These are phyloP conservation scores for Otolemur garnettii DNA, from an alignment of 2,113 vertebrate species.

Conservation along the genomic window DNA sequence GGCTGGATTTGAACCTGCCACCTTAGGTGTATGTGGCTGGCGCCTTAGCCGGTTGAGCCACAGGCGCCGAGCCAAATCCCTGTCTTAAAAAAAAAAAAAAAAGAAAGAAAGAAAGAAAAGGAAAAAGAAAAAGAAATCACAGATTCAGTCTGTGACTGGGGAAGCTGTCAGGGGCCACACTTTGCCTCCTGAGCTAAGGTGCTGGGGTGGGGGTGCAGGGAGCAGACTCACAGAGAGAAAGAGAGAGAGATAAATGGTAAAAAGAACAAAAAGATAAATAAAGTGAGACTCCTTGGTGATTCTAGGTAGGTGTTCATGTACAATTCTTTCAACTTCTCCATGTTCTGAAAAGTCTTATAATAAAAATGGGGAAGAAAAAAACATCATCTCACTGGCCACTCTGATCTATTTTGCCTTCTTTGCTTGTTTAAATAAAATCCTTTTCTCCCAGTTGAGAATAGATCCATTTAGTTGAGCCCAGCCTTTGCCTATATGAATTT, in stretches of 20 bases:
- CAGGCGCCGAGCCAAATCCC: too few species aligned
- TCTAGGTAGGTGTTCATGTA: too few species aligned
- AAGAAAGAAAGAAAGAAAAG: neutral
- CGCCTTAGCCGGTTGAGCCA: too few species aligned
- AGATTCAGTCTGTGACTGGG: too few species aligned
- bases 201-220: too few species aligned
- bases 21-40: too few species aligned
- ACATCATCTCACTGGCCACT: neutral
- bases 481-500: neutral
- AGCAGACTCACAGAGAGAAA: too few species aligned
- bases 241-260: neutral
- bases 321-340: neutral
- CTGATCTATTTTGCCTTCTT: neutral
- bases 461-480: neutral
- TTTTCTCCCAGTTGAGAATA: neutral
- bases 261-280: neutral
- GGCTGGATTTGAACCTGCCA: too few species aligned
- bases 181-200: too few species aligned
- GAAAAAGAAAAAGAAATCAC: neutral
- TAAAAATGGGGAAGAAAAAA: neutral
- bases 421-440: neutral
- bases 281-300: neutral
- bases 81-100: too few species aligned
- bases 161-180: too few species aligned
- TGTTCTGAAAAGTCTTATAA: conserved; percentile 25